Percentiles rank a stretch among this genome's conserved stretches.
phyloP scores from a whole-genome alignment of 30 jellyfish, hydroid and myxozoan species.

The Aurelia sp. region DNA sequence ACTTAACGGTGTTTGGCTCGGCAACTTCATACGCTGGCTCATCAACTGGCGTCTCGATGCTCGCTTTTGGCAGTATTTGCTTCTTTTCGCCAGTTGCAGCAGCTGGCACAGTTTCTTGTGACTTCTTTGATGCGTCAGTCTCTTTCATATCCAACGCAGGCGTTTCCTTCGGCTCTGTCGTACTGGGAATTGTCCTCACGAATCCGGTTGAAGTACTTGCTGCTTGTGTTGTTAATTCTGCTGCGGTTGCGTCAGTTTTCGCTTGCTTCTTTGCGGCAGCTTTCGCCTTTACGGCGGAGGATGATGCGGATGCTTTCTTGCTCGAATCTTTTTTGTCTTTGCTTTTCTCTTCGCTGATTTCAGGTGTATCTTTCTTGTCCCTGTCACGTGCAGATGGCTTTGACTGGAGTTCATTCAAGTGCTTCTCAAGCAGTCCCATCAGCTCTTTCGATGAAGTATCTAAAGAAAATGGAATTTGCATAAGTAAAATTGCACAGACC shows the following conservation, averaged over 20 bases:
- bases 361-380: conserved; percentile 55
- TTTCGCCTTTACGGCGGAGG: conserved; percentile 24
- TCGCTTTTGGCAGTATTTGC: conserved; percentile 87
- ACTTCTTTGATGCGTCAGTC: conserved; percentile 66
- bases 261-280: conserved; percentile 48
- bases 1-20: conserved; percentile 92
- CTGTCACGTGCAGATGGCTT: conserved; percentile 59
- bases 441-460: conserved; percentile 98
- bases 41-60: conserved; percentile 72
- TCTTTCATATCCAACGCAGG: conserved; percentile 86
- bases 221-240: conserved; percentile 29
- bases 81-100: conserved; percentile 75
- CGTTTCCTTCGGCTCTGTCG: conserved; percentile 63
- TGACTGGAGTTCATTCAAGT: conserved; percentile 79
- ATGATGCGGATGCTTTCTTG: conserved; percentile 33
- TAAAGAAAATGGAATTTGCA: not conserved
- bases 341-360: conserved; percentile 48
- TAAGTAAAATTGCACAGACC: too few relatives aligned
- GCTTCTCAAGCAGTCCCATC: conserved; percentile 96
- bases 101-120: conserved; percentile 84
- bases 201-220: conserved; percentile 21
- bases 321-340: conserved; percentile 57
- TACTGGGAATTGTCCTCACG: conserved; percentile 37
- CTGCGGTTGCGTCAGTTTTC: conserved; percentile 44
- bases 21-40: conserved; percentile 79